phyloP scores from a whole-genome alignment of 1,140 invertebrate species.

The Eupeodes corollae region DNA sequence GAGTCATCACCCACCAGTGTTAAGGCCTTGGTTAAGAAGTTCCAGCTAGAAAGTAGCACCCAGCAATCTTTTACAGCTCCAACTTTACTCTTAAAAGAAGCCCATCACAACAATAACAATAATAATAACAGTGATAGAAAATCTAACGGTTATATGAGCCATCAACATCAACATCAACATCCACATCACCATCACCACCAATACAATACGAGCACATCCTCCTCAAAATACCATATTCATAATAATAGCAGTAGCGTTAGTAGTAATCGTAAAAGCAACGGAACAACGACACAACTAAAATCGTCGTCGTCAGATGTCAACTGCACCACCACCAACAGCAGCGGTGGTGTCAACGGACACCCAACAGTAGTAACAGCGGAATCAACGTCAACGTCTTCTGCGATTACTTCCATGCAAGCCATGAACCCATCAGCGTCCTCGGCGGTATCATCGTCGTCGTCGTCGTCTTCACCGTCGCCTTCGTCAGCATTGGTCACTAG shows the following conservation, averaged over 20 bases:
- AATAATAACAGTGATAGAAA: not conserved
- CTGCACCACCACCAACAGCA: not conserved
- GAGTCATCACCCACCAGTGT: conserved; percentile 31
- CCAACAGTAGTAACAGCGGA: conserved; percentile 5
- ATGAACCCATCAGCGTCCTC: not conserved
- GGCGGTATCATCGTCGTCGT: conserved; percentile 14
- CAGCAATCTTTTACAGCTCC: too few relatives aligned
- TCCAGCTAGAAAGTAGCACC: conserved; percentile 24
- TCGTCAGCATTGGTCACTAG: not conserved
- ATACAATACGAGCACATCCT: not conserved
- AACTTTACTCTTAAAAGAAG: not conserved
- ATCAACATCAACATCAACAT: not conserved
- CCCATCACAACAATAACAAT: not conserved
- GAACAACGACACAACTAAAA: too few relatives aligned
- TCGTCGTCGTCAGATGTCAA: too few relatives aligned
- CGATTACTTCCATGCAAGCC: conserved; percentile 10
- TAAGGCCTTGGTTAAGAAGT: conserved; percentile 35
- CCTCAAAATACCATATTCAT: not conserved
- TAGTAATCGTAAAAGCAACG: conserved; percentile 6
- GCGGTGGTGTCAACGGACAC: not conserved
- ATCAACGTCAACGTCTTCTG: conserved; percentile 31
- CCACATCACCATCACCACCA: conserved; percentile 1
- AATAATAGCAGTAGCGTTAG: conserved; percentile 11
- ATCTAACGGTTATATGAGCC: not conserved
- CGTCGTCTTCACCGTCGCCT: conserved; percentile 7